Conservation (phyloP, 2,797 vertebrate genomes). For the Pseudochromis fuscus region DNA sequence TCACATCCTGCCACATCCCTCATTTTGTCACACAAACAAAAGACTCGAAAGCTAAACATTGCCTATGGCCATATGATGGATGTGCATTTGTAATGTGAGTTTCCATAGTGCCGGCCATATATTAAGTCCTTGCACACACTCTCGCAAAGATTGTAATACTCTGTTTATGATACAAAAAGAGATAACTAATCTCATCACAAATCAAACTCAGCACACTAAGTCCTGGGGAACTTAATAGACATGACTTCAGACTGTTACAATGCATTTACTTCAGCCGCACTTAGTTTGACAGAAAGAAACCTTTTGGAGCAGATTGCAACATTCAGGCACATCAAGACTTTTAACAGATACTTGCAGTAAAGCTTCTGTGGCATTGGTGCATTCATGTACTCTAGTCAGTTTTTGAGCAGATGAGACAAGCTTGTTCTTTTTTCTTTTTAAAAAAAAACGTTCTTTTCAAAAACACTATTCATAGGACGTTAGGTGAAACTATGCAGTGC, state of each 20-base stretch:
- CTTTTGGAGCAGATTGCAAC: conserved; percentile 29
- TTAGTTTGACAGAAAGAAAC: conserved; percentile 52
- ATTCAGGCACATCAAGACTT: conserved; percentile 32
- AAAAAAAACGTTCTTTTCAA: not conserved
- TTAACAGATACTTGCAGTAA: conserved; percentile 23
- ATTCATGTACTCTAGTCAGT: not conserved
- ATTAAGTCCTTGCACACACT: conserved; percentile 48
- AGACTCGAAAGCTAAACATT: conserved; percentile 38
- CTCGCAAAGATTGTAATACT: conserved; percentile 41
- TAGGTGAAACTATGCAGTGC: not conserved
- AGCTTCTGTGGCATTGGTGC: conserved; percentile 19
- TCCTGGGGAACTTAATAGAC: conserved; percentile 62
- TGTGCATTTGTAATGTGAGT: conserved; percentile 59
- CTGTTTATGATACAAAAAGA: conserved; percentile 69
- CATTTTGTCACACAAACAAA: conserved; percentile 40
- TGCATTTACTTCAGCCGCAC: conserved; percentile 56
- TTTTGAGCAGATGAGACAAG: not conserved
- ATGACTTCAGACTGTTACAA: conserved; percentile 50
- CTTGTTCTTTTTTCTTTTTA: not conserved
- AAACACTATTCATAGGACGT: not conserved
- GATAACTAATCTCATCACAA: conserved; percentile 62
- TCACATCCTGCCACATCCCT: conserved; percentile 24
- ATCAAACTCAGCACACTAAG: conserved; percentile 50
- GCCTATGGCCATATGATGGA: conserved; percentile 44
- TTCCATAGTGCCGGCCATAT: conserved; percentile 53